Conservation (phyloP, 1,140 invertebrate species). For the Penaeus vannamei region DNA sequence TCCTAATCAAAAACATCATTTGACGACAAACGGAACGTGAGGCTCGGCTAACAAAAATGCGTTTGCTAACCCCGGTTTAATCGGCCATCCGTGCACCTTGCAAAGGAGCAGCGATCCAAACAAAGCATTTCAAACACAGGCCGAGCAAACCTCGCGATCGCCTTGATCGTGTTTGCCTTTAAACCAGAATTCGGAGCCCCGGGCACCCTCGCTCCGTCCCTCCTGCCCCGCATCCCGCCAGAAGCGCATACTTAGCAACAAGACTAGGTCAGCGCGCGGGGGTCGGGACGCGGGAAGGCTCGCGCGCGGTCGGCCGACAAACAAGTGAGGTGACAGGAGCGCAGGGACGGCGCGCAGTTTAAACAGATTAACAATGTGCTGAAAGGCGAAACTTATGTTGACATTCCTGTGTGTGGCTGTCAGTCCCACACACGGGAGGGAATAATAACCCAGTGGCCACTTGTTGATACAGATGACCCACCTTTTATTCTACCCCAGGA, state of each 20-base stretch:
- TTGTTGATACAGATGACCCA: conserved; percentile 64
- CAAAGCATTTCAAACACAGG: too few species aligned
- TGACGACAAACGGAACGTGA: neutral
- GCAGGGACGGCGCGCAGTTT: conserved; percentile 61
- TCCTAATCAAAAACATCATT: conserved; percentile 48
- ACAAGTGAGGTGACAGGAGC: conserved; percentile 57
- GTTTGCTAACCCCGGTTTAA: too few species aligned
- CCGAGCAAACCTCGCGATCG: too few species aligned
- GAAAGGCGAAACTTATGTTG: conserved; percentile 63
- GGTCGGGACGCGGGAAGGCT: neutral
- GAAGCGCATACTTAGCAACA: too few species aligned
- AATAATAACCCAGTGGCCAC: conserved; percentile 61
- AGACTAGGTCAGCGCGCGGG: conserved; percentile 3
- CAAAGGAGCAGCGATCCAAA: too few species aligned
- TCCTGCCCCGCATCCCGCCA: too few species aligned
- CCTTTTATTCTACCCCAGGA: conserved; percentile 3
- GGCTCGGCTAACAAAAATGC: too few species aligned
- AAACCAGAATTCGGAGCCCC: too few species aligned
- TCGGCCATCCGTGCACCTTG: too few species aligned
- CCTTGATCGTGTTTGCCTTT: too few species aligned
- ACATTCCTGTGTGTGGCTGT: conserved; percentile 64
- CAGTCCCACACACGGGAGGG: conserved; percentile 59
- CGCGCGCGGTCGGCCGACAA: conserved; percentile 38
- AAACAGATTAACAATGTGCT: conserved; percentile 65
- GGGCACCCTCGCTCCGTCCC: too few species aligned